Percentiles rank a stretch among this genome's conserved stretches.
These are phyloP conservation scores for Hesperia comma DNA, from an alignment of 2,888 invertebrate species.

Conservation along the genomic window DNA sequence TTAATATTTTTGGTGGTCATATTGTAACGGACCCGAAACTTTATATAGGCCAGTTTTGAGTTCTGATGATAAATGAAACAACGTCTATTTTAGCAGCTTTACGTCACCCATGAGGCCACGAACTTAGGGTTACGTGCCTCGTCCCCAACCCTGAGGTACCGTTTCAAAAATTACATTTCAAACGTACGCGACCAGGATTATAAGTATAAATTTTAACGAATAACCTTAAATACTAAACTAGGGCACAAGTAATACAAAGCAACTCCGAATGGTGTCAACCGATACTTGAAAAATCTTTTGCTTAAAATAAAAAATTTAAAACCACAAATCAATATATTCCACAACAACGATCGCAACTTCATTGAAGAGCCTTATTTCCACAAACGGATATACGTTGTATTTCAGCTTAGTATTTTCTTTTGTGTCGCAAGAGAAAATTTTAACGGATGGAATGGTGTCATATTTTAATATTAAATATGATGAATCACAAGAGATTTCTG, in stretches of 20 bases:
- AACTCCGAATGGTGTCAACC: neutral
- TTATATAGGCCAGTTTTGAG: no score
- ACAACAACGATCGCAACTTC: conserved; percentile 21
- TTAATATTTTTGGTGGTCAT: no score
- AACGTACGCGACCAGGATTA: no score
- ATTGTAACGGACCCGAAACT: no score
- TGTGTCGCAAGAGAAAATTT: conserved; percentile 12
- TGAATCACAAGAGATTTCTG: conserved; percentile 3
- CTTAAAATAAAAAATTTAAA: conserved; percentile 28
- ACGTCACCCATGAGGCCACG: no score
- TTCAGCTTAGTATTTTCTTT: conserved; percentile 17
- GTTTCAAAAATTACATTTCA: no score
- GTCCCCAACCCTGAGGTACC: no score
- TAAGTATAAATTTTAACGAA: no score
- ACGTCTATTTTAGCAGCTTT: no score
- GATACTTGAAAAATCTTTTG: conserved; percentile 22
- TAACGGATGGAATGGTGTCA: conserved; percentile 12
- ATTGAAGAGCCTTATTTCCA: conserved; percentile 24
- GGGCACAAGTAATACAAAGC: neutral
- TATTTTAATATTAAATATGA: conserved; percentile 9
- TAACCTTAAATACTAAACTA: neutral
- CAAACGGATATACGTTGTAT: conserved; percentile 25
- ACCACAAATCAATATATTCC: conserved; percentile 26
- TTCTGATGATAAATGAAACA: no score
- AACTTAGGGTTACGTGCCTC: no score